Base-by-base conservation (phyloP, 1,140 invertebrate species). In the Bombus polaris region DNA sequence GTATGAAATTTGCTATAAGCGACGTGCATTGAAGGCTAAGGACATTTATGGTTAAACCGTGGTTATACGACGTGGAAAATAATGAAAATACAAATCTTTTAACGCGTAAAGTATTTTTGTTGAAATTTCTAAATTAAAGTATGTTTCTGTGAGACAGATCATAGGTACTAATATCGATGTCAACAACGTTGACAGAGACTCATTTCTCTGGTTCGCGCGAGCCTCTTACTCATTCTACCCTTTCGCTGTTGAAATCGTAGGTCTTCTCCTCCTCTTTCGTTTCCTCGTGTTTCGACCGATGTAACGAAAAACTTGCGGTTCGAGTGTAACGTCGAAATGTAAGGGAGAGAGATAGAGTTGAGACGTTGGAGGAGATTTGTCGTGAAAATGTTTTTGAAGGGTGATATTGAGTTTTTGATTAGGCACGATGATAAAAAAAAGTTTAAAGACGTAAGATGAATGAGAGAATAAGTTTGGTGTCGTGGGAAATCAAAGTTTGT, bases 301-400 rank as follows among this genome's bases (percentile, higher is more conserved):
- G 59, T 74, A 62, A 35, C 35, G 70, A 86, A 70, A 79, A 83
- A 42, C 74, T 35, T 68, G 44, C 47, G 76, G 86, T 65, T 75
- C 39, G 70, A n/a, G 59, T n/a, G 28, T 62, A 62, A 62, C 25
- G 3, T n/a, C 28, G 1, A 62, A 62, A n/a, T 62, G 28, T 12
- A 62, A 62, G 22, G 28, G 1, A 62, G 12, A 28, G 12, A 28
- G 3, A 59, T 10, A 3, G 3, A 28, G 10, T 28, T 4, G 28
- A 62, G 10, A 28, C 25, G 10, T 12, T 12, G 12, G 28, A 13
- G 12, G 10, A 62, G 9, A n/a, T 62, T 62, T 62, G 28, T 12
- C n/a, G 3, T 22, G 12, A n/a, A 3, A 62, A 62, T n/a, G 10
- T n/a, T 62, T 62, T 13, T 5, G 3, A 32, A 66, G 6, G 13